Evolutionary conservation across 2,797 vertebrate species (phyloP).

Genomic region (Takifugu rubripes): DNA sequence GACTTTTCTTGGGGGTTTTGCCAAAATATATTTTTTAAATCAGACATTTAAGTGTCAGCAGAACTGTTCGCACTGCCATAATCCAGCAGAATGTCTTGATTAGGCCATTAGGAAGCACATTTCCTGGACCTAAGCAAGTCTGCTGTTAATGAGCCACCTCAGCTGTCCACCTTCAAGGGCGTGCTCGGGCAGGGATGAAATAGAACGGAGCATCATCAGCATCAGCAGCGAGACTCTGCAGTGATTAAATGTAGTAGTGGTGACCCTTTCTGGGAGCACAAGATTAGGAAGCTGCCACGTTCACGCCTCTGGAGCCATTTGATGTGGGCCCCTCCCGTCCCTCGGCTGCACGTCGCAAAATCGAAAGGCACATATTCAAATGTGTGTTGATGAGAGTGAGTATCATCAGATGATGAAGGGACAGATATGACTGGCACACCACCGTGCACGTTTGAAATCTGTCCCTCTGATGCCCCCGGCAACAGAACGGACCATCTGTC

Average conservation of each 20-base stretch:
- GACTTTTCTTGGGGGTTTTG: neutral
- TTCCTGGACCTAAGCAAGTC: conserved; percentile 39
- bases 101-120: conserved; percentile 43
- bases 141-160: conserved; percentile 58
- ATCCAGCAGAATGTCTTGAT: conserved; percentile 36
- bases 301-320: conserved; percentile 63
- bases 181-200: conserved; percentile 49
- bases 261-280: conserved; percentile 62
- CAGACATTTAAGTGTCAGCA: conserved; percentile 2
- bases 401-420: conserved; percentile 59
- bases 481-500: conserved; percentile 20
- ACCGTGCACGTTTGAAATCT: conserved; percentile 42
- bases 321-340: conserved; percentile 56
- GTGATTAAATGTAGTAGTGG: conserved; percentile 66
- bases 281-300: conserved; percentile 64
- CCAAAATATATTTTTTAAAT: conserved; percentile 4
- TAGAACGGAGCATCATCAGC: conserved; percentile 47
- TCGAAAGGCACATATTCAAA: conserved; percentile 56
- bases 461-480: conserved; percentile 39
- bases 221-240: conserved; percentile 55
- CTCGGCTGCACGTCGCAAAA: conserved; percentile 46
- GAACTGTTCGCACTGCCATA: conserved; percentile 9
- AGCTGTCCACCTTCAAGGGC: conserved; percentile 56
- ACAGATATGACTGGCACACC: conserved; percentile 49
- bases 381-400: conserved; percentile 56